Base-by-base conservation (phyloP, 2,113 vertebrate species). In the Cavia aperea region DNA sequence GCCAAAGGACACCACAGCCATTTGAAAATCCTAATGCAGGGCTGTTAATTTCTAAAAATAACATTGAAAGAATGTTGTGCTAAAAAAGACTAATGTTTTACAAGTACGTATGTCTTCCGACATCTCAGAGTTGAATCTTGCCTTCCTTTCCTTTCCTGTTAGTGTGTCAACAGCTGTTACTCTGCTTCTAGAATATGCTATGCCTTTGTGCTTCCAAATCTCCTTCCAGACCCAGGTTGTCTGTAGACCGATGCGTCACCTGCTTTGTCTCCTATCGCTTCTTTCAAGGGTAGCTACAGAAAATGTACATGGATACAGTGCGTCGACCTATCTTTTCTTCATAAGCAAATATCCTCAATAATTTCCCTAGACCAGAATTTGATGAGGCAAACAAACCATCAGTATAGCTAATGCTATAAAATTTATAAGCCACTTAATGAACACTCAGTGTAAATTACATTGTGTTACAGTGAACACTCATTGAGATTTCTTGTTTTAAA, bases 11-110 rank as follows among this genome's bases (percentile, higher is more conserved):
- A 66, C 79, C 79, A n/a, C 16, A 65, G 63, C 9, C 82, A 88
- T 92, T 68, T 92, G 88, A 92, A 96, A 94, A 94, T 54, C 60
- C 90, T 92, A 94, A 54, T 62, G 39, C 11, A 15, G 78, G 62
- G 60, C 11, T 82, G 15, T 63, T 86, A 72, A 90, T 88, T 93
- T 87, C 73, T 54, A 73, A 90, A 90, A 66, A 60, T 46, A 92
- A 93, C 68, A 92, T 33, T 51, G 65, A 73, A 94, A 94, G 81
- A 91, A 46, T 77, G 18, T 65, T 73, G 18, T 18, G 7, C 81
- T 73, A 81, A 63, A 92, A 86, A 78, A 88, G 29, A n/a, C 51
- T 56, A 92, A 49, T 56, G 62, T 43, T 94, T 93, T 58, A 51
- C 54, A 66, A 23, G 86, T 92, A 56, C 2, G 0, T 16, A 51